Base-by-base conservation (phyloP, 2,113 vertebrate genomes). In the Oxygymnocypris stewartii region DNA sequence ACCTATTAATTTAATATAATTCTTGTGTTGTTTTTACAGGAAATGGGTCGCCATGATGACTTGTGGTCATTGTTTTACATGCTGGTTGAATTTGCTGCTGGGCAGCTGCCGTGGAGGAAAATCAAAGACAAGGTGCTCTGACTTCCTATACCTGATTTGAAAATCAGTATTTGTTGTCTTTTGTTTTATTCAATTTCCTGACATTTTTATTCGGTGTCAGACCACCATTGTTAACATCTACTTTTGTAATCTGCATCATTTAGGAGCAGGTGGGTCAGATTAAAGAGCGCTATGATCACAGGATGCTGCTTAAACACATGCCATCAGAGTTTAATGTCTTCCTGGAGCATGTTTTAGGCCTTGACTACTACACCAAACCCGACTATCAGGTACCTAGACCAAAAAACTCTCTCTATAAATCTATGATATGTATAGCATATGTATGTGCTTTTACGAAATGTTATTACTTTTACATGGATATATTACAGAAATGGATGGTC, bases 31-130 rank as follows among this genome's bases (percentile, higher is more conserved):
- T 79, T 76, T 79, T 47, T 79, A 0, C 91, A 99, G 98, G 98
- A 99, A 95, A 99, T 99, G 98, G 98, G 98, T 91, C 96, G 98
- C 71, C 98, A 99, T 4, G 98, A 99, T 78, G 98, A 99, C 90
- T 93, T 99, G 65, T 99, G 97, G 97, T 99, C 98, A 23, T 94
- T 99, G 86, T 99, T 99, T 92, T 99, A 99, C 91, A 99, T 99
- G 97, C 76, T 99, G 93, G 98, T 99, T 89, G 98, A 99, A 92
- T 98, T 99, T 87, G 97, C 98, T 0, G 98, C 98, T 67, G 98
- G 98, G 31, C 98, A 99, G 93, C 94, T 99, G 75, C 98, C 98
- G 0, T 99, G 98, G 98, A 92, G 98, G 78, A 99, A 99, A 92
- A 99, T 99, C 92, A 99, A 99, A 89, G 98, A 99, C 87, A 99